Evolutionary conservation across 1,140 invertebrate genomes (phyloP), one percentile per base, ranked within the genome.

Genomic region (Oscheius sp.): DNA sequence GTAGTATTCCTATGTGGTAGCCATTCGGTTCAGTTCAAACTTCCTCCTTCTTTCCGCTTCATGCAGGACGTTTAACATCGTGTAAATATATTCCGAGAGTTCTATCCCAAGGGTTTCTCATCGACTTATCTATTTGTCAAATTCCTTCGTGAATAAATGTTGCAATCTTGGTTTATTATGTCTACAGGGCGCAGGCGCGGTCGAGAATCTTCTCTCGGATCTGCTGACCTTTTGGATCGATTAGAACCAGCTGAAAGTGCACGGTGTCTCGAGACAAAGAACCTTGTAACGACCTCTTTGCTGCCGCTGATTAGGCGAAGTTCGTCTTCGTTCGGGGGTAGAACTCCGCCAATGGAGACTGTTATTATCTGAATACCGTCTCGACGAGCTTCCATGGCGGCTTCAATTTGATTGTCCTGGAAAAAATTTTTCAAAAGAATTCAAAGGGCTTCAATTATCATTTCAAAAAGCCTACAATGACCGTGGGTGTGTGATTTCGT

Each of bases 301-400:
- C 45, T 23, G 4, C 64, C 42, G 34, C 45, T 64, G 10, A 74
- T 74, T 18, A 38, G 31, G 0, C 42, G 20, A 2, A 74, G 58
- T 62, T 68, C 46, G n/a, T 68, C 72, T 20, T 42, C 45, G 26
- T 74, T 38, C 26, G 72, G 65, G 36, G 64, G 32, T 23, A 68
- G 32, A 26, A 38, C n/a, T 35, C 68, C 65, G 34, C 55, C 49
- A 7, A 74, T 65, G 1, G 65, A 65, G 1, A 74, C 65, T 23
- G 65, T 64, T 28, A 68, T 46, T 34, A 74, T 23, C 36, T 74
- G 72, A 7, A 74, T 59, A 4, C 72, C 72, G 28, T 68, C 66
- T 4, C 46, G 64, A 35, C 67, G 65, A 31, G 61, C 64, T 1
- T 26, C 35, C 66, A 36, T 49, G 18, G 72, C 46, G 10, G 72